phyloP scores from a whole-genome alignment of 1,140 invertebrate species.

The Formica exsecta region DNA sequence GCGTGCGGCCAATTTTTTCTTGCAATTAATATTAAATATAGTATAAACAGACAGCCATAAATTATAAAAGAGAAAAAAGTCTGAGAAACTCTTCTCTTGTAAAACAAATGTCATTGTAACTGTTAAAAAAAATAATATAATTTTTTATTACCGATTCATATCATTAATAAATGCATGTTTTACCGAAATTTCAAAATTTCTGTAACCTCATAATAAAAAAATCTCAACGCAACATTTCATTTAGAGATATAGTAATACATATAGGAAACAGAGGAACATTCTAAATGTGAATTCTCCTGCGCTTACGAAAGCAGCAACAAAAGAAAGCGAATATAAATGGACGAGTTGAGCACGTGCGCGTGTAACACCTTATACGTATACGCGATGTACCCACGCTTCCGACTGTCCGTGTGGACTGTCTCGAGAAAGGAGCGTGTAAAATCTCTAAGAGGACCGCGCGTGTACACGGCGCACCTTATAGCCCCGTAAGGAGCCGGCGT shows the following conservation, averaged over 20 bases:
- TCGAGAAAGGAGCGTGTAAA: constrained; percentile 6
- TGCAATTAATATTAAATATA: constrained; percentile 23
- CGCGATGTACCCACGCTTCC: not conserved
- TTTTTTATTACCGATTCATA: not conserved
- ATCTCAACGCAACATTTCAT: not conserved
- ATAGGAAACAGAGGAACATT: not conserved
- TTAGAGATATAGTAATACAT: no score
- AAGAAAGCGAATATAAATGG: constrained; percentile 42
- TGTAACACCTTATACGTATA: constrained; percentile 18
- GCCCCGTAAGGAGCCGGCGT: constrained; percentile 48
- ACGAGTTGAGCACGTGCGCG: not conserved
- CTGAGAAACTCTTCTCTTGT: not conserved
- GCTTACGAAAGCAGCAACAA: constrained; percentile 2
- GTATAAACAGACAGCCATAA: not conserved
- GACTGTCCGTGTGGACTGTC: constrained; percentile 1
- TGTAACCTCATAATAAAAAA: not conserved
- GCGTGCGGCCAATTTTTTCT: not conserved
- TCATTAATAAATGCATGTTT: not conserved
- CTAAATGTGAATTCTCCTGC: constrained; percentile 1
- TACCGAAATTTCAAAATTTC: not conserved
- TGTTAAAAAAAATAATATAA: not conserved
- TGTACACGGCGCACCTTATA: constrained; percentile 41
- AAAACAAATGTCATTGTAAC: not conserved
- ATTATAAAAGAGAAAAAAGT: not conserved
- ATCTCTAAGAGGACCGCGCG: not conserved